Percentiles rank a stretch among this genome's conserved stretches.
Conservation (phyloP, 2,888 invertebrate species). For the Aspidapion aeneum region DNA sequence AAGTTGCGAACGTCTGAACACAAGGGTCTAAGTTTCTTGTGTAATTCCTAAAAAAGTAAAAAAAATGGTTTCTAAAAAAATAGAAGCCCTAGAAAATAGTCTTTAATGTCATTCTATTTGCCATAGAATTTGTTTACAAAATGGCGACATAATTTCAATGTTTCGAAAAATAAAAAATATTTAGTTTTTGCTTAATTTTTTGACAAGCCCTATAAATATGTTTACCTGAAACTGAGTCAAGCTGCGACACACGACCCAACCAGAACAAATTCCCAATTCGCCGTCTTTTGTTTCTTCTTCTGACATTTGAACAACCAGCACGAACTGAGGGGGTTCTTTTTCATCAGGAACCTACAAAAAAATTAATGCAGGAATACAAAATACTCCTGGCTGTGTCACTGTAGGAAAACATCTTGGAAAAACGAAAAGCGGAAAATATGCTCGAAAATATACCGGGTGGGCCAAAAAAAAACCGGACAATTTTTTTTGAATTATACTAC, state of each 20-base stretch:
- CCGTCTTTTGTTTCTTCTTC: constrained; percentile 57
- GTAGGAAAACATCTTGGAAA: too few relatives aligned
- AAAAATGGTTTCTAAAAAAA: neutral
- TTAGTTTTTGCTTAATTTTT: too few relatives aligned
- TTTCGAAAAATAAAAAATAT: too few relatives aligned
- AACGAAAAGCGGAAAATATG: too few relatives aligned
- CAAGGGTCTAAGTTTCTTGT: constrained; percentile 78
- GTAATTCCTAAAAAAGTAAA: constrained; percentile 55
- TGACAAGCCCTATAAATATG: too few relatives aligned
- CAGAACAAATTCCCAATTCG: constrained; percentile 56
- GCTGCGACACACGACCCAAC: constrained; percentile 64
- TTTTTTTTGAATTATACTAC: too few relatives aligned
- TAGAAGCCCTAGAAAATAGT: neutral
- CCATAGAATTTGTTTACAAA: too few relatives aligned
- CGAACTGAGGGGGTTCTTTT: constrained; percentile 62
- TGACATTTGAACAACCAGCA: constrained; percentile 75
- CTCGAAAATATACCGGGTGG: constrained; percentile 1
- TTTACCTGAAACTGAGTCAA: constrained; percentile 58
- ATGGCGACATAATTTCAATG: too few relatives aligned
- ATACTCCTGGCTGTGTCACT: too few relatives aligned
- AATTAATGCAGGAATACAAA: neutral
- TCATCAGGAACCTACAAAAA: constrained; percentile 46
- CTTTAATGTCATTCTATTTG: too few relatives aligned
- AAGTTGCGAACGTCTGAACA: constrained; percentile 76
- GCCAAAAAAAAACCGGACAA: too few relatives aligned